Base-by-base conservation (phyloP, 1,140 invertebrate genomes). In the Melanaphis sacchari region DNA sequence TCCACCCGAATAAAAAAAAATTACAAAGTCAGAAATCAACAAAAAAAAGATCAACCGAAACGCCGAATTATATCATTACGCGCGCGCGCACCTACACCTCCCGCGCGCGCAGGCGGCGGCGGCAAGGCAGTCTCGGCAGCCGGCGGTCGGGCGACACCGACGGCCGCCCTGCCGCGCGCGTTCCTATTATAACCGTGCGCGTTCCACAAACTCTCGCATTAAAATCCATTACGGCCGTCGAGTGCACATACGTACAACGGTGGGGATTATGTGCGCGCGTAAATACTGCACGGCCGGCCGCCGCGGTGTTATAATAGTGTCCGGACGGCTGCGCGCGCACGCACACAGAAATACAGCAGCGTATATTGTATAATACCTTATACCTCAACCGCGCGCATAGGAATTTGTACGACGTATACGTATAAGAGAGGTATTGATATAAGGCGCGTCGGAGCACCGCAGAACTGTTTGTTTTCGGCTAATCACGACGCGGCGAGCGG, bases 191-290 rank as follows among this genome's bases (percentile, higher is more conserved):
- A 24, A 52, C 87, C 38, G 7, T 15, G 36, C 87, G 46, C 87
- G 87, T 89, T 89, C 87, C 87, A 89, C 87, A 89, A 49, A 38
- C 54, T 46, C 87, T 89, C 46, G 54, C 87, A 89, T 89, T 89
- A 89, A 89, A 89, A 89, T 89, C 87, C 87, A 89, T 89, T 89
- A 89, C 11, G 49, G 49, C 46, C 87, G 41, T 87, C 46, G 7
- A 52, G 22, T 49, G 40, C 21, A 38, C 46, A 76, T 76, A 76
- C 0, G 59, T 76, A 76, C 59, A 66, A 31, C 46, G 46, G 46
- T 66, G 59, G 31, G n/a, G 2, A 18, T n/a, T 76, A n/a, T n/a
- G 26, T 76, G 59, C 59, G 59, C 59, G n/a, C 59, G 59, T 76
- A 76, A 76, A 76, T 76, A 66, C 59, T n/a, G 24, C 46, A 38